phyloP scores from a whole-genome alignment of 2,888 invertebrate genomes.

The Xanthostigma xanthostigma region DNA sequence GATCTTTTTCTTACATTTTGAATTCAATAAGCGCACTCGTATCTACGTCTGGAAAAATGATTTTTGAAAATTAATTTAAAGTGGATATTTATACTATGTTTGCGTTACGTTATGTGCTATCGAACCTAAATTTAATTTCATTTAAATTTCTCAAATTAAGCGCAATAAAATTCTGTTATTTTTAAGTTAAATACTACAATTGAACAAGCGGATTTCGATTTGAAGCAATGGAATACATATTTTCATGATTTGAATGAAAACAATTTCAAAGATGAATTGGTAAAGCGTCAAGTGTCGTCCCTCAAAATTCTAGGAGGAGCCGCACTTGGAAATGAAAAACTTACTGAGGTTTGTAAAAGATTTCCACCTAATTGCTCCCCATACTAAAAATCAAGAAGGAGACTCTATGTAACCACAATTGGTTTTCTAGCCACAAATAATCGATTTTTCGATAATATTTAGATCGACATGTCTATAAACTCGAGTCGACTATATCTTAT shows the following conservation, averaged over 20 bases:
- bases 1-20: no score
- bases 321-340: constrained; percentile 26
- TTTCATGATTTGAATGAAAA: constrained; percentile 22
- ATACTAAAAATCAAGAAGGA: no score
- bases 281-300: constrained; percentile 29
- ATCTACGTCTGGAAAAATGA: no score
- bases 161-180: neutral
- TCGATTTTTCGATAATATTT: no score
- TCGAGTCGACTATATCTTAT: neutral
- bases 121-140: no score
- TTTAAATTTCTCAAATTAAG: neutral
- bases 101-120: no score
- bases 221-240: constrained; percentile 26
- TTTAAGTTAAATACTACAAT: constrained; percentile 19
- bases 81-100: no score
- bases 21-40: no score
- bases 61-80: no score
- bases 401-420: no score
- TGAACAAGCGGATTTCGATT: constrained; percentile 23
- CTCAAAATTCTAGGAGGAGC: constrained; percentile 32
- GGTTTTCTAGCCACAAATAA: no score
- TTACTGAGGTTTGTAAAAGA: constrained; percentile 22
- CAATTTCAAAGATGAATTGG: constrained; percentile 25
- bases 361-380: neutral
- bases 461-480: no score